Evolutionary conservation across 1,140 invertebrate species (phyloP).

Genomic region (Drosophila watanabei): DNA sequence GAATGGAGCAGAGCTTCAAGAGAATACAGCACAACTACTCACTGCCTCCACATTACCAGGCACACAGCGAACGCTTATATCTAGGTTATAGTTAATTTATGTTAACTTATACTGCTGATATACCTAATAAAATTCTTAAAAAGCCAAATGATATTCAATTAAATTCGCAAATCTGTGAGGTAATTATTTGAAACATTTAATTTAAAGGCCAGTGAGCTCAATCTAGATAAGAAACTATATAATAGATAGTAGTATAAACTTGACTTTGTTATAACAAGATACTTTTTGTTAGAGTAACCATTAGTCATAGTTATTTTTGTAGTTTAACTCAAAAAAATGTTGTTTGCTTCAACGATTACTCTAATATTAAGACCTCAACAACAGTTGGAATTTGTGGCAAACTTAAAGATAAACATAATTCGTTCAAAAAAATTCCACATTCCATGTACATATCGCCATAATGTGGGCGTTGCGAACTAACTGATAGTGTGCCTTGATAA

Average conservation of each 20-base stretch:
- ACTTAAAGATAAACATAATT: slow-evolving; percentile 15
- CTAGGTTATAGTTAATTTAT: slow-evolving; percentile 1
- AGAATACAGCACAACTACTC: slow-evolving; percentile 68
- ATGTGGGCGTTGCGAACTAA: slow-evolving; percentile 26
- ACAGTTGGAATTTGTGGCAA: no score
- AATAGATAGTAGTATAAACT: not conserved
- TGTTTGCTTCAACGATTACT: not conserved
- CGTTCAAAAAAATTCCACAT: slow-evolving; percentile 13
- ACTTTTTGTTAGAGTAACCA: not conserved
- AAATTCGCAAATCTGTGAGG: not conserved
- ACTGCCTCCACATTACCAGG: slow-evolving; percentile 64
- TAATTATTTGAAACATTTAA: not conserved
- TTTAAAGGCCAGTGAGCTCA: not conserved
- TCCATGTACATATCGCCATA: slow-evolving; percentile 2
- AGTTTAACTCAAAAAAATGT: not conserved
- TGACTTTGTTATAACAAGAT: not conserved
- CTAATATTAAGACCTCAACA: not conserved
- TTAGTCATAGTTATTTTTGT: not conserved
- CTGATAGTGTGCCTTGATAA: slow-evolving; percentile 12
- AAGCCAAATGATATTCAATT: not conserved
- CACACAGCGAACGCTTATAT: slow-evolving; percentile 30
- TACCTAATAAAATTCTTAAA: not conserved
- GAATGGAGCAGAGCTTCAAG: slow-evolving; percentile 43
- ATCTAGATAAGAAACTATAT: not conserved
- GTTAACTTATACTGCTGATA: not conserved